phyloP scores from a whole-genome alignment of 2,797 vertebrate species.

The Enteromius fasciolatus region DNA sequence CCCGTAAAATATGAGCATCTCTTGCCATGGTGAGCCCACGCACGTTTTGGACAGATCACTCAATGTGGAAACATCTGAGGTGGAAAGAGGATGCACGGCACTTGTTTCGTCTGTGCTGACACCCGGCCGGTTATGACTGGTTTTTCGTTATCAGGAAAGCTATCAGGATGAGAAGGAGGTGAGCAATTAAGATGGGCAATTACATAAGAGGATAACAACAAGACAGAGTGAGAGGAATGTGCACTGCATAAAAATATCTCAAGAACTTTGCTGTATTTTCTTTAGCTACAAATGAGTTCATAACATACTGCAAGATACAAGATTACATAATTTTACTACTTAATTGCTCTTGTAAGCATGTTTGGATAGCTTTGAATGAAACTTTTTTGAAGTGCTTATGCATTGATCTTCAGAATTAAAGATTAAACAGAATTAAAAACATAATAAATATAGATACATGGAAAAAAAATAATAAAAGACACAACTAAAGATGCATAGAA shows the following conservation, averaged over 20 bases:
- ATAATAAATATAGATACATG: background rate
- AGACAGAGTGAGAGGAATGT: background rate
- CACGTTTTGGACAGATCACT: conserved; percentile 14
- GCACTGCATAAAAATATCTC: background rate
- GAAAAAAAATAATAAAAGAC: background rate
- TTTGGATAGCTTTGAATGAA: background rate
- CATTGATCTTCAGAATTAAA: background rate
- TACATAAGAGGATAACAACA: conserved; percentile 24
- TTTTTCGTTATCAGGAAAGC: background rate
- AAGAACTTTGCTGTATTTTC: background rate
- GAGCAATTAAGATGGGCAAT: conserved; percentile 28
- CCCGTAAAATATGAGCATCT: conserved; percentile 1
- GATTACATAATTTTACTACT: background rate
- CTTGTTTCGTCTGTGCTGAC: conserved; percentile 4
- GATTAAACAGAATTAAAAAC: background rate
- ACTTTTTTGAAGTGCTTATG: background rate
- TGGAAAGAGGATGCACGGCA: conserved; percentile 18
- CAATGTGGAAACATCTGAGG: conserved; percentile 16
- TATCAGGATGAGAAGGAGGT: conserved; percentile 22
- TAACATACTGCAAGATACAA: too few species aligned
- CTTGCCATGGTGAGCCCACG: conserved; percentile 14
- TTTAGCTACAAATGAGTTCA: background rate
- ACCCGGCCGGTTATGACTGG: background rate
- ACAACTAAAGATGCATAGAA: background rate
- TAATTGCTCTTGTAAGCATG: background rate